A percentile compares a stretch with the other conserved stretches of the same genome.
phyloP scores from a whole-genome alignment of 2,113 vertebrate genomes.

The Anarrhichthys ocellatus region DNA sequence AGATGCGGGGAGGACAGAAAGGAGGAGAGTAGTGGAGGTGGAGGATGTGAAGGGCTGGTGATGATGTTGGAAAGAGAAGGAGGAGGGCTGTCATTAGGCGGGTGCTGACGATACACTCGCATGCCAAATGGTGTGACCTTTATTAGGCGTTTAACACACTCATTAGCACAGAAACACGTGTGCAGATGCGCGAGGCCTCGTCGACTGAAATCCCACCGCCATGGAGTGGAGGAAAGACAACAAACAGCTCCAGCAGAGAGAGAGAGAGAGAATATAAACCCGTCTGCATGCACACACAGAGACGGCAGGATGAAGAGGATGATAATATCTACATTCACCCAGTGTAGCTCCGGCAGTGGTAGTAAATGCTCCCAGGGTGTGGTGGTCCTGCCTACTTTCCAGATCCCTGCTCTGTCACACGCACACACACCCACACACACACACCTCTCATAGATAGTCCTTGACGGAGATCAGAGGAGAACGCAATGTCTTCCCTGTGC shows the following conservation, averaged over 20 bases:
- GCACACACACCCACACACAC: conserved; percentile 32
- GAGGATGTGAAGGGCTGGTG: conserved; percentile 40
- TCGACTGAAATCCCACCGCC: conserved; percentile 28
- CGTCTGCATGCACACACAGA: conserved; percentile 23
- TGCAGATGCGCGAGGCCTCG: conserved; percentile 29
- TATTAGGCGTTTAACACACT: conserved; percentile 50
- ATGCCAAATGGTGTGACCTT: conserved; percentile 63
- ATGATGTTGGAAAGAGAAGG: conserved; percentile 35
- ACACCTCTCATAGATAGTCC: conserved; percentile 69
- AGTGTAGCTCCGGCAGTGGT: conserved; percentile 31
- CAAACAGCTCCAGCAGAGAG: conserved; percentile 22
- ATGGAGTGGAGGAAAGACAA: conserved; percentile 17
- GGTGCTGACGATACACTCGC: conserved; percentile 35
- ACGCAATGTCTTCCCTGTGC: conserved; percentile 63
- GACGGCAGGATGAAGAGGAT: conserved; percentile 21
- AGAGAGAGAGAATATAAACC: conserved; percentile 10
- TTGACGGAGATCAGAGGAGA: conserved; percentile 73
- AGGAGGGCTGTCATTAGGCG: conserved; percentile 35
- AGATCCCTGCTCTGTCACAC: conserved; percentile 31
- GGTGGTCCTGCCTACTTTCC: conserved; percentile 63
- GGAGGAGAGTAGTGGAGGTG: conserved; percentile 14
- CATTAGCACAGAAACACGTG: conserved; percentile 49
- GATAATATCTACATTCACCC: conserved; percentile 53
- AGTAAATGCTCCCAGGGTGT: conserved; percentile 67
- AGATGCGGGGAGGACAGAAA: conserved; percentile 15